Percentiles rank a stretch among this genome's conserved stretches.
Evolutionary conservation across 2,113 vertebrate genomes (phyloP).

Genomic region (Scolopax mira): DNA sequence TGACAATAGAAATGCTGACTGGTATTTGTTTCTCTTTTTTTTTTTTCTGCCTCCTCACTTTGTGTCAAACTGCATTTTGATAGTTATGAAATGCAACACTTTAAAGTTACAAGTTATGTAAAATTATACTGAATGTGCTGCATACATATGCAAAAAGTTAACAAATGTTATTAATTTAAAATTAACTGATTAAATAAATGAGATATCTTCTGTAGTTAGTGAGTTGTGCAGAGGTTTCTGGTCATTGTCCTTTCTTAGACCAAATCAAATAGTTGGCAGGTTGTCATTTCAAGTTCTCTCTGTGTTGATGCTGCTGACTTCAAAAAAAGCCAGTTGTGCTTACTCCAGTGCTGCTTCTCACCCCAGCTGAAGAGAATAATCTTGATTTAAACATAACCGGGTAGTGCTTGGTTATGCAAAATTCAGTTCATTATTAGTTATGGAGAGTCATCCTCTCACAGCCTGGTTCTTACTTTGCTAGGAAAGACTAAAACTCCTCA

Average conservation of each 20-base stretch:
- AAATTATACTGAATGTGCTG: slow-evolving; percentile 49
- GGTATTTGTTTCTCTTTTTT: not conserved
- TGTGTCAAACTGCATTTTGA: slow-evolving; percentile 27
- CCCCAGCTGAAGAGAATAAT: not conserved
- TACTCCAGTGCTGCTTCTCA: not conserved
- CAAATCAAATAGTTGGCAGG: not conserved
- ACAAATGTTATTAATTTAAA: slow-evolving; percentile 63
- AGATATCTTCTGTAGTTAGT: slow-evolving; percentile 64
- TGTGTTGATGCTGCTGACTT: not conserved
- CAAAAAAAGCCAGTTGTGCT: not conserved
- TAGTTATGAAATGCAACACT: slow-evolving; percentile 34
- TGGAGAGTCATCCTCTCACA: not conserved
- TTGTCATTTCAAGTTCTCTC: not conserved
- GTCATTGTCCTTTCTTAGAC: not conserved
- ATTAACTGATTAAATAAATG: slow-evolving; percentile 55
- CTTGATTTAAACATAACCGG: rapidly evolving
- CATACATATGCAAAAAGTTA: slow-evolving; percentile 50
- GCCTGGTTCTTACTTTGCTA: not conserved
- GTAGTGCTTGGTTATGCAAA: not conserved
- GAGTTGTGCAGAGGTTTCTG: slow-evolving; percentile 11
- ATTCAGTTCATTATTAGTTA: not conserved
- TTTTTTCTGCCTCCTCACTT: not conserved
- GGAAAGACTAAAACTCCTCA: not conserved
- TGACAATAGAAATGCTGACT: slow-evolving; percentile 13
- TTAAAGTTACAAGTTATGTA: slow-evolving; percentile 26